Conservation (phyloP, 2,888 invertebrate genomes). For the Hanleya hanleyi region DNA sequence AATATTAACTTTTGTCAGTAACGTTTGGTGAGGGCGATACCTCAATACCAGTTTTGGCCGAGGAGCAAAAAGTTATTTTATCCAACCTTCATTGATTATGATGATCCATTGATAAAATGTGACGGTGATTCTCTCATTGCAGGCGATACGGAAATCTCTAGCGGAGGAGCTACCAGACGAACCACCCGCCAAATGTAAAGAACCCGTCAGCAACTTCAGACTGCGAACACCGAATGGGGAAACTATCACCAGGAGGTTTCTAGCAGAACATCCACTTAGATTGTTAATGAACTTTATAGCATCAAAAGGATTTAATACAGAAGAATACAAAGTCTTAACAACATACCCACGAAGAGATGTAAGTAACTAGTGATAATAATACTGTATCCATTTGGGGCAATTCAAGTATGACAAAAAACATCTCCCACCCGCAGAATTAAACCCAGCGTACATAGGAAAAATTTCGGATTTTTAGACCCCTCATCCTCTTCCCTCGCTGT, state of each 20-base stretch:
- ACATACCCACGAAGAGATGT: conserved; percentile 97
- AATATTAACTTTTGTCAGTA: no score
- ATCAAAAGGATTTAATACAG: conserved; percentile 89
- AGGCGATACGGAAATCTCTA: conserved; percentile 72
- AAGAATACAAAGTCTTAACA: conserved; percentile 92
- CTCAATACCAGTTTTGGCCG: no score
- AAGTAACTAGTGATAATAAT: conserved; percentile 75
- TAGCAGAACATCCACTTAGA: conserved; percentile 77
- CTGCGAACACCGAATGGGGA: conserved; percentile 87
- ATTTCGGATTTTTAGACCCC: no score
- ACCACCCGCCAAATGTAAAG: conserved; percentile 65
- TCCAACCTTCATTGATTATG: no score
- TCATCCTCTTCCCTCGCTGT: no score
- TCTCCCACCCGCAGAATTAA: no score
- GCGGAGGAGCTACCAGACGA: conserved; percentile 72
- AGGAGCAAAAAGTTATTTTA: no score
- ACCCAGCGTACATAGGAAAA: no score
- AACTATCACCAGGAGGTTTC: conserved; percentile 86
- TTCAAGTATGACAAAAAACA: no score
- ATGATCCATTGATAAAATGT: not conserved
- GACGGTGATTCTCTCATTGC: no score
- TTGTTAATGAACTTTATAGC: conserved; percentile 90
- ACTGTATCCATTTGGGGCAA: not conserved
- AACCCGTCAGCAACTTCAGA: conserved; percentile 76
- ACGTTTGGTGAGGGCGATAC: no score